A percentile compares a stretch with the other conserved stretches of the same genome.
phyloP scores from a whole-genome alignment of 1,140 invertebrate species.

The Ctenoplectra terminalis region DNA sequence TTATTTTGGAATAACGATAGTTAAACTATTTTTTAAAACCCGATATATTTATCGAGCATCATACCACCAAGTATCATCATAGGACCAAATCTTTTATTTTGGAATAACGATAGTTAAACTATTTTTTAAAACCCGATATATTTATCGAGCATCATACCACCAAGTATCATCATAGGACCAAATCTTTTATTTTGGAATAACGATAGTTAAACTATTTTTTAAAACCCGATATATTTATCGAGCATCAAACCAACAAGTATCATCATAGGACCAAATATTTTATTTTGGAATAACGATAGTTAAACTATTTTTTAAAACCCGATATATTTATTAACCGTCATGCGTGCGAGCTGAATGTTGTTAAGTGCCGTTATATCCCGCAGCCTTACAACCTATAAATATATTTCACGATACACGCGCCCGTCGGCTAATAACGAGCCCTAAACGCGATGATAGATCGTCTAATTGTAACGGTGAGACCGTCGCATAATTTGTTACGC shows the following conservation, averaged over 20 bases:
- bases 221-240: not conserved
- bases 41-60: not conserved
- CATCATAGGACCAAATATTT: too few species aligned
- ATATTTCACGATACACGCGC: not conserved
- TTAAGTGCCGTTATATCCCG: constrained; percentile 43
- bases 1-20: not conserved
- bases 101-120: not conserved
- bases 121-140: not conserved
- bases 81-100: not conserved
- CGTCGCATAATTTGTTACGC: constrained; percentile 46
- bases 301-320: not conserved
- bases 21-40: not conserved
- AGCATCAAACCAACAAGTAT: too few species aligned
- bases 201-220: not conserved
- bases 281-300: not conserved
- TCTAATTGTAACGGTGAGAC: constrained; percentile 40
- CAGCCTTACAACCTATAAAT: not conserved
- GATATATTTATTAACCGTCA: not conserved
- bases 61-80: too few species aligned
- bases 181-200: not conserved
- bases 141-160: not conserved
- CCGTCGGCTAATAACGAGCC: constrained; percentile 9
- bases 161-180: too few species aligned
- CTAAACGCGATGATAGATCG: constrained; percentile 33
- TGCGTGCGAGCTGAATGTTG: not conserved